A percentile compares a stretch with the other conserved stretches of the same genome.
These are phyloP conservation scores for Ctenochaetus hawaiiensis DNA, from an alignment of 2,797 vertebrate species.

Conservation along the genomic window DNA sequence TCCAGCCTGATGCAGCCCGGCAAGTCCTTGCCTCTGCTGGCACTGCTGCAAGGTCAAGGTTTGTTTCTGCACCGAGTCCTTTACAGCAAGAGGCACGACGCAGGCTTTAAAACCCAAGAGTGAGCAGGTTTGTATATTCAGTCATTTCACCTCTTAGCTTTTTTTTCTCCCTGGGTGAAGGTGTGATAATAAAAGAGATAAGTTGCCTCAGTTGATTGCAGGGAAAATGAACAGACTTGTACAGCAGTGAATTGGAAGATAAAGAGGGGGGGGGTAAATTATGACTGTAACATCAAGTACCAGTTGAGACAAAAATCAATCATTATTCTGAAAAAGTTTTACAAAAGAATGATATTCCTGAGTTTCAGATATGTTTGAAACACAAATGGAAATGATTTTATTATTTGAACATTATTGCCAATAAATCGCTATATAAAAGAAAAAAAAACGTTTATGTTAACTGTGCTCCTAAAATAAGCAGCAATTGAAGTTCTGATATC, in stretches of 20 bases:
- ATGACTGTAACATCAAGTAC: constrained; percentile 15
- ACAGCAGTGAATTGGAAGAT: constrained; percentile 19
- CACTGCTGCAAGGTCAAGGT: constrained; percentile 85
- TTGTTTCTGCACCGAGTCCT: constrained; percentile 47
- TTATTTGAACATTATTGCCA: neutral
- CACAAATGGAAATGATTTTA: neutral
- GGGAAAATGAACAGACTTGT: constrained; percentile 18
- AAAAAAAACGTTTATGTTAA: no score
- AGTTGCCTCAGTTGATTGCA: constrained; percentile 33
- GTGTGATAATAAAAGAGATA: constrained; percentile 40
- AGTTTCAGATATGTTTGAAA: neutral
- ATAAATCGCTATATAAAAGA: neutral
- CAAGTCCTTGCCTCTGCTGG: constrained; percentile 50
- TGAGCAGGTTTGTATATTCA: constrained; percentile 8
- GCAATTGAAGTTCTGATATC: neutral
- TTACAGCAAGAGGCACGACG: constrained; percentile 16
- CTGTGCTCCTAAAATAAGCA: no score
- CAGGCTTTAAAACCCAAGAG: neutral
- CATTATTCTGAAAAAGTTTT: constrained; percentile 6
- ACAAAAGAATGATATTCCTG: neutral
- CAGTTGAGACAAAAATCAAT: constrained; percentile 25
- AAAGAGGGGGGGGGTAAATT: constrained; percentile 21
- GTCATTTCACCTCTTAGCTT: constrained; percentile 13
- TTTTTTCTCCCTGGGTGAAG: neutral
- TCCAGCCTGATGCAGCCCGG: constrained; percentile 59